A percentile compares a stretch with the other conserved stretches of the same genome.
Conservation (phyloP, 2,888 invertebrate species). For the Ypsolopha scabrella region DNA sequence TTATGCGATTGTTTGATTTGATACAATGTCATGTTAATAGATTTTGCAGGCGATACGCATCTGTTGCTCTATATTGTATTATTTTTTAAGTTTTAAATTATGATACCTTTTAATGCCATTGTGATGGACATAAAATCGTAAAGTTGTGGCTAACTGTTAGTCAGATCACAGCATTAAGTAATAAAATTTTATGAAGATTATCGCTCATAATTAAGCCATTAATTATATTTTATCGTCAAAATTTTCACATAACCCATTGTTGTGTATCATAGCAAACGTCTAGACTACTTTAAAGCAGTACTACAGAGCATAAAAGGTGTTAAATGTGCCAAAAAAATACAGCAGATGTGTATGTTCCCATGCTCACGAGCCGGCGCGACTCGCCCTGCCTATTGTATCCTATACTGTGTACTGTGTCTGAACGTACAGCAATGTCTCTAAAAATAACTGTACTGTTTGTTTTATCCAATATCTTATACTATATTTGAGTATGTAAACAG, state of each 20-base stretch:
- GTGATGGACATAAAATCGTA: too few relatives aligned
- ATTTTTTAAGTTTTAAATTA: too few relatives aligned
- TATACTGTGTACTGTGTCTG: not conserved
- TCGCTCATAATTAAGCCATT: too few relatives aligned
- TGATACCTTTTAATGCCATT: too few relatives aligned
- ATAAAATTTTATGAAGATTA: too few relatives aligned
- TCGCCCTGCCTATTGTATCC: not conserved
- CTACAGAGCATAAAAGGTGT: conserved; percentile 22
- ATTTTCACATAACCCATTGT: too few relatives aligned
- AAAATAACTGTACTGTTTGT: too few relatives aligned
- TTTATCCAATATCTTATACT: too few relatives aligned
- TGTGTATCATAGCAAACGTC: conserved; percentile 21
- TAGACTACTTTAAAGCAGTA: conserved; percentile 21
- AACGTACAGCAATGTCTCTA: not conserved
- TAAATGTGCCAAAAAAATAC: conserved; percentile 17
- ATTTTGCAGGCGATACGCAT: not conserved
- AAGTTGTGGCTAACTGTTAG: too few relatives aligned
- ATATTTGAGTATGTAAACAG: too few relatives aligned
- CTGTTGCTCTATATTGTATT: not conserved
- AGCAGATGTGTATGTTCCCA: conserved; percentile 41
- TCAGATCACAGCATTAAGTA: too few relatives aligned
- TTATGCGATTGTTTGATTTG: conserved; percentile 3
- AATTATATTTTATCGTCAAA: too few relatives aligned
- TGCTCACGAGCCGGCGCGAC: conserved; percentile 4
- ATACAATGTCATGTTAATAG: not conserved